Evolutionary conservation across 2,113 vertebrate genomes (phyloP).

Genomic region (Varanus komodoensis): DNA sequence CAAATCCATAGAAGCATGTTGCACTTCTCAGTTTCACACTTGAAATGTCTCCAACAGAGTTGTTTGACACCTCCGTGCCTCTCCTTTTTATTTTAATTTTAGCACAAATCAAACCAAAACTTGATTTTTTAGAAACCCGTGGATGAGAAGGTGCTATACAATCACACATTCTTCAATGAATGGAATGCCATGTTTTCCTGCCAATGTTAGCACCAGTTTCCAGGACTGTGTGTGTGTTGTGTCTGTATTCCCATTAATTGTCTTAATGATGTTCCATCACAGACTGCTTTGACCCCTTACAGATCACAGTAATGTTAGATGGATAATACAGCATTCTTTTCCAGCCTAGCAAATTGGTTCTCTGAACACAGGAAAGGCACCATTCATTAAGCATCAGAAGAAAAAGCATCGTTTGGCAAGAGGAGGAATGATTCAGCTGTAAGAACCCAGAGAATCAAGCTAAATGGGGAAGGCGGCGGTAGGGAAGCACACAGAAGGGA

Average conservation of each 20-base stretch:
- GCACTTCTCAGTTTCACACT: background rate
- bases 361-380: constrained; percentile 38
- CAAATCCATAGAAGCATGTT: background rate
- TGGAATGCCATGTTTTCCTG: constrained; percentile 51
- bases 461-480: constrained; percentile 7
- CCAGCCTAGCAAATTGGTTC: constrained; percentile 43
- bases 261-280: constrained; percentile 47
- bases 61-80: background rate
- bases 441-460: constrained; percentile 48
- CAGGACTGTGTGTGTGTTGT: background rate
- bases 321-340: constrained; percentile 39
- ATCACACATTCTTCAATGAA: constrained; percentile 47
- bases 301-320: constrained; percentile 37
- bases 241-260: constrained; percentile 31
- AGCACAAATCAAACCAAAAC: constrained; percentile 35
- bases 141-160: constrained; percentile 33
- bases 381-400: constrained; percentile 55
- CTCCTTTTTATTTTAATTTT: constrained; percentile 31
- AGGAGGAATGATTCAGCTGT: constrained; percentile 50
- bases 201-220: constrained; percentile 29
- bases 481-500: constrained; percentile 33
- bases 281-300: constrained; percentile 26
- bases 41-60: background rate
- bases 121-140: constrained; percentile 37
- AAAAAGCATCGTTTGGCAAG: constrained; percentile 50